Percentiles rank a stretch among this genome's conserved stretches.
phyloP scores from a whole-genome alignment of 2,113 vertebrate species.

The Apeltes quadracus region DNA sequence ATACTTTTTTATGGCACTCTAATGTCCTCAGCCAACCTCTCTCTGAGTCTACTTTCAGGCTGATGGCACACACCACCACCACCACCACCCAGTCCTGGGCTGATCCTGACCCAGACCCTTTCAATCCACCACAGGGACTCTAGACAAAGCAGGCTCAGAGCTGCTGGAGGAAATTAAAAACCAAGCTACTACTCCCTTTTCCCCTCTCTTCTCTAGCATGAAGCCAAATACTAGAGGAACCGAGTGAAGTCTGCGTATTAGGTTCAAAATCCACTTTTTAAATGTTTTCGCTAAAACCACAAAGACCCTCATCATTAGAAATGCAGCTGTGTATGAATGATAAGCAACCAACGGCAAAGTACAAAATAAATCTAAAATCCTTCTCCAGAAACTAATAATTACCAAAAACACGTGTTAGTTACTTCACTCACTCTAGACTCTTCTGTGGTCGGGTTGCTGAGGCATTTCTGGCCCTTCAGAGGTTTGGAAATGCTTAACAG shows the following conservation, averaged over 20 bases:
- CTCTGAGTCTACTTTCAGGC: conserved; percentile 1
- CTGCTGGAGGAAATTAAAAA: conserved; percentile 68
- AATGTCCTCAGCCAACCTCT: conserved; percentile 22
- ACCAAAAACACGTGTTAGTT: conserved; percentile 12
- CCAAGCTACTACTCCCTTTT: conserved; percentile 63
- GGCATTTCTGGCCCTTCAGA: conserved; percentile 33
- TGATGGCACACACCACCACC: not conserved
- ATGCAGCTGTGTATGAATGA: not conserved
- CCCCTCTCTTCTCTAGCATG: conserved; percentile 32
- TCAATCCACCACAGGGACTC: conserved; percentile 33
- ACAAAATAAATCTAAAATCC: conserved; percentile 2
- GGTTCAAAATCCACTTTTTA: conserved; percentile 25
- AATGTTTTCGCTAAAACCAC: conserved; percentile 24
- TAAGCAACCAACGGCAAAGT: not conserved
- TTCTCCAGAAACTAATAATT: not conserved
- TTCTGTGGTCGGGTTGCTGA: conserved; percentile 49
- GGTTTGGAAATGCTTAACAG: conserved; percentile 21
- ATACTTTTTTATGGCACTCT: conserved; percentile 6
- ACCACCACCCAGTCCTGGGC: conserved; percentile 12
- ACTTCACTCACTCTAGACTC: conserved; percentile 14
- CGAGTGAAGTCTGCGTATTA: conserved; percentile 20
- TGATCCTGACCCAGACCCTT: conserved; percentile 44
- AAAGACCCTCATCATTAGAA: conserved; percentile 10
- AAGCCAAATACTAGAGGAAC: conserved; percentile 38
- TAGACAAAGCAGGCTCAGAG: conserved; percentile 25